Evolutionary conservation across 2,888 invertebrate genomes (phyloP).

Genomic region (Maniola hyperantus): DNA sequence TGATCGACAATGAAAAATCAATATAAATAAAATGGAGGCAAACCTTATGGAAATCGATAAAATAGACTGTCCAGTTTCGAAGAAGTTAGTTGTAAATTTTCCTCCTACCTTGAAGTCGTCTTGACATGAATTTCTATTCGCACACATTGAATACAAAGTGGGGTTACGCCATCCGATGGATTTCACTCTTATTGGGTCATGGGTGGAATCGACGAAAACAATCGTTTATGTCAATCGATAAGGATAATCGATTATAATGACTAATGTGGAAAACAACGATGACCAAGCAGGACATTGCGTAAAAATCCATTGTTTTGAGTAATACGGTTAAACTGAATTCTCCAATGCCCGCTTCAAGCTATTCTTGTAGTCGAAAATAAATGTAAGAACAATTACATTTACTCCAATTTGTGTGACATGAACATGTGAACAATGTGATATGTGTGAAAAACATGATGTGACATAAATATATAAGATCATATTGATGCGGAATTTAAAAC

Average conservation of each 20-base stretch:
- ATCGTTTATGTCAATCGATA: constrained; percentile 40
- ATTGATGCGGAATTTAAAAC: too few species aligned
- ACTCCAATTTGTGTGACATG: too few species aligned
- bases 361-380: too few species aligned
- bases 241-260: constrained; percentile 34
- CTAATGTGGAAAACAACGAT: constrained; percentile 2
- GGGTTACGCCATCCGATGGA: constrained; percentile 73
- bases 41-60: constrained; percentile 11
- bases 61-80: constrained; percentile 53
- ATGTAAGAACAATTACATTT: too few species aligned
- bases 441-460: too few species aligned
- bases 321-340: background rate
- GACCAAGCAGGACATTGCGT: background rate
- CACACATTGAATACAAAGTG: constrained; percentile 75
- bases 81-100: constrained; percentile 67
- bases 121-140: constrained; percentile 81
- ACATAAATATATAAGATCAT: too few species aligned
- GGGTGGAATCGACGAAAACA: constrained; percentile 56
- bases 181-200: constrained; percentile 81
- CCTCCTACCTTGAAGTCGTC: constrained; percentile 67
- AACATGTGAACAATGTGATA: too few species aligned
- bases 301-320: background rate
- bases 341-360: too few species aligned
- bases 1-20: too few species aligned
- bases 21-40: too few species aligned